Evolutionary conservation across 2,888 invertebrate genomes (phyloP), one percentile per base, ranked within the genome.

Genomic region (Drosophila neutralis): DNA sequence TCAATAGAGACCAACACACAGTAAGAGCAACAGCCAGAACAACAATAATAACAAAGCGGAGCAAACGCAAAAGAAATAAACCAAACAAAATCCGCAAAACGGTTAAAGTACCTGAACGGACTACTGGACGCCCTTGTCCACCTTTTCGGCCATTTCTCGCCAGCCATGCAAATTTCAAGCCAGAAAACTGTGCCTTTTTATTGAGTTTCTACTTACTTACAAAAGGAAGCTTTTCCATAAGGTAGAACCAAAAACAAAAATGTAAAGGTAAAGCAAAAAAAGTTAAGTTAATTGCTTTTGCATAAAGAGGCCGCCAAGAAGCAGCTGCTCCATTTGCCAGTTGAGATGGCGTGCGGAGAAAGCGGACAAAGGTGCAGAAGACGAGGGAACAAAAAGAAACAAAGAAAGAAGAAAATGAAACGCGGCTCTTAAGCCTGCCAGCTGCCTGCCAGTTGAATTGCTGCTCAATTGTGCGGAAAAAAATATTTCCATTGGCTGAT

Each of bases 231-330:
- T 60, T 52, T 56, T 49, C 35, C 57, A 61, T 54, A 60, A 57
- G 56, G 54, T 64, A 54, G 10, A 64, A 38, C 48, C 54, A 45
- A 35, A 63, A 53, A 13, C 21, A 33, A n/a, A 21, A 52, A 7
- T 15, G 7, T 45, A 13, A 45, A 45, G 4, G 21, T 21, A 42
- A 29, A 29, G 49, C 33, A 54, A 57, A 49, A 61, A 60, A 84
- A 80, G 66, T 70, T 76, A 73, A 78, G 76, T 85, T 86, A 87
- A 86, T 86, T 86, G 87, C 85, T 83, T 87, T 82, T 76, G 78
- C 78, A 83, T 82, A 76, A 73, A 73, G 71, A 66, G 65, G 53
- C 63, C 58, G 64, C 65, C 70, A 76, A 73, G 67, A 74, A 74
- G 71, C 75, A 82, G 69, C 67, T 73, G 70, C 45, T 67, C 71